phyloP scores from a whole-genome alignment of 2,888 invertebrate genomes.

The Deilephila elpenor region DNA sequence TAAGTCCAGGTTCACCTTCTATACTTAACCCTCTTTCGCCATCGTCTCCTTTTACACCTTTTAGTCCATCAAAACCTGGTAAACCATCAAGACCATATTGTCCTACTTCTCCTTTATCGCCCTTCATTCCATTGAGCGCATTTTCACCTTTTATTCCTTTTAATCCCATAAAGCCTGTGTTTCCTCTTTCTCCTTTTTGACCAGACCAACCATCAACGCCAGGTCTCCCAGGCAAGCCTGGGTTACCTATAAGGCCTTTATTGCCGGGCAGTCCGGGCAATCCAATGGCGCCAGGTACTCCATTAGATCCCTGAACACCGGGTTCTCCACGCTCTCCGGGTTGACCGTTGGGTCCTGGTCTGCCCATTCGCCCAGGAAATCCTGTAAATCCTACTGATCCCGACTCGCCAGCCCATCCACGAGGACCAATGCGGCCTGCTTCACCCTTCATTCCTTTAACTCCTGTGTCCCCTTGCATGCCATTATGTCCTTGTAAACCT shows the following conservation, averaged over 20 bases:
- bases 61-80: constrained; percentile 73
- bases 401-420: constrained; percentile 66
- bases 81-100: constrained; percentile 75
- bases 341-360: constrained; percentile 54
- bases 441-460: constrained; percentile 85
- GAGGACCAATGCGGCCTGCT: constrained; percentile 69
- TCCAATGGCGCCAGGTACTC: constrained; percentile 79
- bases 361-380: constrained; percentile 66
- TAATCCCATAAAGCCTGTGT: constrained; percentile 81
- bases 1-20: constrained; percentile 82
- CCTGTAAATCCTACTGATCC: constrained; percentile 76
- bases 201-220: constrained; percentile 66
- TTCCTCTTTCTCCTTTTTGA: constrained; percentile 78
- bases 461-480: constrained; percentile 73
- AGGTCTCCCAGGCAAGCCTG: constrained; percentile 53
- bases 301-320: constrained; percentile 86
- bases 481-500: constrained; percentile 74
- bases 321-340: constrained; percentile 91
- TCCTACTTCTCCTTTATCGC: constrained; percentile 80
- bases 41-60: constrained; percentile 82
- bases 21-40: constrained; percentile 66
- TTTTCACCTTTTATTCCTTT: constrained; percentile 86
- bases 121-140: constrained; percentile 86
- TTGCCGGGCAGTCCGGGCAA: constrained; percentile 54
- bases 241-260: constrained; percentile 59